Evolutionary conservation across 2,888 invertebrate genomes (phyloP), one percentile per base, ranked within the genome.

Genomic region (Proisotoma minuta): DNA sequence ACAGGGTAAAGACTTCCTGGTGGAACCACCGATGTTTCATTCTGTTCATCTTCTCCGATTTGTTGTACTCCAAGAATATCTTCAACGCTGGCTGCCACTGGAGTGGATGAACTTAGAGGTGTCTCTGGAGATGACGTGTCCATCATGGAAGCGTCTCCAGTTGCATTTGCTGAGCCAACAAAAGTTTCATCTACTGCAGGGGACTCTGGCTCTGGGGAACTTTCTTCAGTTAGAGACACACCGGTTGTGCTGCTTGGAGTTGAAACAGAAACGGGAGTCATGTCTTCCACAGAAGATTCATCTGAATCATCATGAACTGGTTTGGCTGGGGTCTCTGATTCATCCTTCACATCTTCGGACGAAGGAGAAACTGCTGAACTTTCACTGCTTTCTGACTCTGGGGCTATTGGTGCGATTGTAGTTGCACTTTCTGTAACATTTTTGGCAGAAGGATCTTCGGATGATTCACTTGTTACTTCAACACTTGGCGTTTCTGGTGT

Each of bases 1-100:
- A 74, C 72, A 18, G 74, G 72, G 29, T 69, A 60, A 22, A 65
- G 65, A 59, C 62, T 65, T 22, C 71, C 70, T 20, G 70, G 59
- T 26, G 64, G 60, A 12, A 57, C 28, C 15, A 23, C 43, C 2
- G 59, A 10, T n/a, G 59, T 34, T 43, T 64, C 68, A 43, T 68
- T 68, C 5, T 68, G 63, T 53, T 66, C 52, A 39, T 65, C 71
- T 48, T 70, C 63, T 63, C 73, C 68, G 50, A 65, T 54, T 50
- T 66, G 57, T 15, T 27, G 3, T 3, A 12, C 53, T 3, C 29
- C 53, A 2, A 54, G 5, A 18, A 60, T 57, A 28, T 57, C 60
- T 34, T 60, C 39, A 12, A 59, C 52, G 27, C 54, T 52, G 4
- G 65, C 51, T 27, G 24, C 22, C 3, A 24, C 34, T 43, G 57